These are phyloP conservation scores for Perodicticus potto DNA, from an alignment of 2,797 vertebrate species.

Conservation along the genomic window DNA sequence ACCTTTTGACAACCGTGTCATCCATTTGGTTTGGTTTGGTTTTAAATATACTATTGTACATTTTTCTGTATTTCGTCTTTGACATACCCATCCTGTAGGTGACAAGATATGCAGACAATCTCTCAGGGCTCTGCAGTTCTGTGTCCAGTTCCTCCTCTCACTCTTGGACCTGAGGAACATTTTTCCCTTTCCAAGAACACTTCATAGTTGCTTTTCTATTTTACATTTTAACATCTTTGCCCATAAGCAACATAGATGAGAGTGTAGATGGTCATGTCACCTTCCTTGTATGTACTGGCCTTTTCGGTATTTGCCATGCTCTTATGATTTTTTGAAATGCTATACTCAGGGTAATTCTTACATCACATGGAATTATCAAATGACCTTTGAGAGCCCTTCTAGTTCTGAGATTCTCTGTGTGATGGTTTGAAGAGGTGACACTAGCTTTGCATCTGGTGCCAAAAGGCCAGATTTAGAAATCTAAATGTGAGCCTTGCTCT, in stretches of 20 bases:
- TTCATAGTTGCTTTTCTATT: background rate
- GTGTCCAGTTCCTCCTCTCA: background rate
- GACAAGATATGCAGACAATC: background rate
- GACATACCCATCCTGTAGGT: background rate
- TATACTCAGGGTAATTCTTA: background rate
- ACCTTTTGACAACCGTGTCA: background rate
- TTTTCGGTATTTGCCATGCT: background rate
- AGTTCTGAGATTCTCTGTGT: background rate
- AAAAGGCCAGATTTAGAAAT: background rate
- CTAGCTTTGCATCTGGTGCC: background rate
- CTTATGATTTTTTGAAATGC: background rate
- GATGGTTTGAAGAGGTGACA: background rate
- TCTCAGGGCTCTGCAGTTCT: background rate
- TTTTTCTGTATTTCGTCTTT: background rate
- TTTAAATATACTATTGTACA: background rate
- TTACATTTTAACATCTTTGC: background rate
- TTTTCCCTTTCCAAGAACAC: background rate
- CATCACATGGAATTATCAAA: background rate
- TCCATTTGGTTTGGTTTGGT: background rate
- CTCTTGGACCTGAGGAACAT: background rate
- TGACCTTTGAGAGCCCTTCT: background rate
- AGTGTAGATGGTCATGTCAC: accelerated
- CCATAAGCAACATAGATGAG: background rate
- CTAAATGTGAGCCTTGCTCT: background rate
- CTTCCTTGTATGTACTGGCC: background rate